A percentile compares a stretch with the other conserved stretches of the same genome.
These are phyloP conservation scores for Pycnomerus fuliginosus DNA, from an alignment of 2,888 invertebrate species.

Conservation along the genomic window DNA sequence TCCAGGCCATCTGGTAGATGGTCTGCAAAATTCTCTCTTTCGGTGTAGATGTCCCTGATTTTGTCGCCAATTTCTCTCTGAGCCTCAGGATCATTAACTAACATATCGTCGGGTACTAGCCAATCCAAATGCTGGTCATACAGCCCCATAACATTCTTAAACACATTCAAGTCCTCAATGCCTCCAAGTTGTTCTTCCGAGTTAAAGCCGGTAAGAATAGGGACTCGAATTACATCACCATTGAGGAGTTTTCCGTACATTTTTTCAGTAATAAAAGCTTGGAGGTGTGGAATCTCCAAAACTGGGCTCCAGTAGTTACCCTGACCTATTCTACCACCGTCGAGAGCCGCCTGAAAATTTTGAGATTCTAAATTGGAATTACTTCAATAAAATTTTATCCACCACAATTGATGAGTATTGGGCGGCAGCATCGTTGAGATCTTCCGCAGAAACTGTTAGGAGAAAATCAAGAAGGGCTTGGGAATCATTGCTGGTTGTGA, in stretches of 20 bases:
- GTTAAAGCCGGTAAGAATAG: constrained; percentile 31
- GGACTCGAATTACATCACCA: constrained; percentile 31
- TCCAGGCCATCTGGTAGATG: background rate
- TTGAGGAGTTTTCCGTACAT: constrained; percentile 25
- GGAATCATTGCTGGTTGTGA: constrained; percentile 11
- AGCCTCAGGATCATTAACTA: no score
- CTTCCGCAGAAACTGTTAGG: constrained; percentile 13
- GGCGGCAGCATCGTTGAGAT: constrained; percentile 15
- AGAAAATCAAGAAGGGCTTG: constrained; percentile 18
- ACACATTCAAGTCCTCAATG: no score
- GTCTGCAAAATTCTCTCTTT: background rate
- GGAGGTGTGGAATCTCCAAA: constrained; percentile 4
- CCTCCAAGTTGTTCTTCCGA: constrained; percentile 34
- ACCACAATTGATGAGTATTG: no score
- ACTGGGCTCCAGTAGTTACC: constrained; percentile 6
- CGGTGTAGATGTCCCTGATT: background rate
- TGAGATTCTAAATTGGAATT: no score
- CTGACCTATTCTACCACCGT: no score
- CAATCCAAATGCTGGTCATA: no score
- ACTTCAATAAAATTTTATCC: no score
- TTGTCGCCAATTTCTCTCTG: background rate
- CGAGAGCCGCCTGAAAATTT: no score
- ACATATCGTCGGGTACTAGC: background rate
- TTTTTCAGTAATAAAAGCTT: constrained; percentile 29
- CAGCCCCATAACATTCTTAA: no score